Conservation (phyloP, 2,113 vertebrate genomes). For the Nycticebus coucang region DNA sequence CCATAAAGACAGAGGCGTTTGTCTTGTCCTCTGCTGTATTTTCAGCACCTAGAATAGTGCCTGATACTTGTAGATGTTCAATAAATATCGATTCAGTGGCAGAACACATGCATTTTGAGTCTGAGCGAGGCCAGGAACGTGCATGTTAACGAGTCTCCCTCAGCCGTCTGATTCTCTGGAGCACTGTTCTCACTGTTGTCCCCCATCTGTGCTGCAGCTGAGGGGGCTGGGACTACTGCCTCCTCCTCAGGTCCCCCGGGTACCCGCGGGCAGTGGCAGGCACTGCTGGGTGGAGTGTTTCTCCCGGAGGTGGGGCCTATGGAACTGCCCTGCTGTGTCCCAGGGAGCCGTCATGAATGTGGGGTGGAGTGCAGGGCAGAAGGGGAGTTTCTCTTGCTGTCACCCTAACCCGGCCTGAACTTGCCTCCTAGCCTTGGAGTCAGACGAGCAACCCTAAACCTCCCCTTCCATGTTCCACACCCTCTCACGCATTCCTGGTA, state of each 20-base stretch:
- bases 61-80: neutral
- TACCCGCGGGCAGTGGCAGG: neutral
- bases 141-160: neutral
- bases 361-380: neutral
- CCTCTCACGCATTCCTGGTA: neutral
- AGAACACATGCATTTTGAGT: neutral
- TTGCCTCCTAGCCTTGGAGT: neutral
- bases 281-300: neutral
- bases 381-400: neutral
- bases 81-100: neutral
- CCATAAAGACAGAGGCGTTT: neutral
- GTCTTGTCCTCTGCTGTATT: neutral
- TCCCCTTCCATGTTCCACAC: accelerated
- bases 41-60: neutral
- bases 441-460: neutral
- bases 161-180: neutral
- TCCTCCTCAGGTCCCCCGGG: neutral
- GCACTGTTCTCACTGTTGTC: neutral
- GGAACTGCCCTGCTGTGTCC: neutral
- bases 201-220: neutral
- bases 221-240: neutral
- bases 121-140: neutral
- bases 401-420: neutral
- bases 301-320: neutral
- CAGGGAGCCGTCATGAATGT: neutral